Conservation (phyloP, 2,113 vertebrate genomes). For the Hippocampus zosterae region DNA sequence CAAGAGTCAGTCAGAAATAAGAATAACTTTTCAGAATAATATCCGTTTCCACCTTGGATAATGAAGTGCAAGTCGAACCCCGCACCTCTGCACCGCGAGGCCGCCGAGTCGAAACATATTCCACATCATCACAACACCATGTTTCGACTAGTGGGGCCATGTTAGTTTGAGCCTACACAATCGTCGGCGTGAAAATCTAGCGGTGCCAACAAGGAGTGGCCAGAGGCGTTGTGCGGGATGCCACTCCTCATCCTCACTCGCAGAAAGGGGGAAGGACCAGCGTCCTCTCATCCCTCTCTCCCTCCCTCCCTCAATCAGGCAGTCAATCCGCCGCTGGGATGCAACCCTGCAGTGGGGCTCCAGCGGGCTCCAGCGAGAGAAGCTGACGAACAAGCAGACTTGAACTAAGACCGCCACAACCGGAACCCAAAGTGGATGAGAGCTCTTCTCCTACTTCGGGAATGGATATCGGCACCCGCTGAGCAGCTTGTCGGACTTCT, state of each 20-base stretch:
- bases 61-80: no score
- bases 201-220: neutral
- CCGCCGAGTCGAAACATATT: no score
- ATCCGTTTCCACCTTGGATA: no score
- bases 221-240: neutral
- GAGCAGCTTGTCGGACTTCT: neutral
- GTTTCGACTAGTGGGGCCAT: no score
- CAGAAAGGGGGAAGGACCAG: neutral
- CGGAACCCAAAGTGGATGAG: neutral
- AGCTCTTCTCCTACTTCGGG: neutral
- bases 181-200: neutral
- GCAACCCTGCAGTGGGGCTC: constrained; percentile 49
- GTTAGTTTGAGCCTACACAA: neutral
- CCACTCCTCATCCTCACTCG: neutral
- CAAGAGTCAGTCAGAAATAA: no score
- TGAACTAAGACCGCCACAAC: neutral
- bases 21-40: no score
- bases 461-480: neutral
- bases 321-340: constrained; percentile 37
- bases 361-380: constrained; percentile 47
- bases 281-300: constrained; percentile 29
- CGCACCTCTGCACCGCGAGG: no score
- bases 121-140: no score
- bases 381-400: constrained; percentile 22
- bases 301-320: constrained; percentile 25